Conservation (phyloP, 2,113 vertebrate genomes). For the Stigmatopora argus region DNA sequence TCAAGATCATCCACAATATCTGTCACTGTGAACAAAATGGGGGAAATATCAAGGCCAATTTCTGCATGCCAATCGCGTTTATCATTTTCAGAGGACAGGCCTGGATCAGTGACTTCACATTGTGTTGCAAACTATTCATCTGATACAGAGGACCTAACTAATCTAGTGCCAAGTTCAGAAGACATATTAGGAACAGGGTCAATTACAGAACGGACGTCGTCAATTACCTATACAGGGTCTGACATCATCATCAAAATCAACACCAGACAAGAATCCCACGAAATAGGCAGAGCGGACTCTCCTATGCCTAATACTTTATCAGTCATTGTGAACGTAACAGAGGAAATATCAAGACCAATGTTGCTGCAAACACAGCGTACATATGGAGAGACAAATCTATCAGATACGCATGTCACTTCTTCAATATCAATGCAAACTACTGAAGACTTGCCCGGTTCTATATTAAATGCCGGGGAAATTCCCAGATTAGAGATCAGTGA, state of each 20-base stretch:
- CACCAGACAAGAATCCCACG: constrained; percentile 3
- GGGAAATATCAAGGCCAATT: not conserved
- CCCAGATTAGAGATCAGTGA: not conserved
- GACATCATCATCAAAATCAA: constrained; percentile 6
- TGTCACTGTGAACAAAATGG: not conserved
- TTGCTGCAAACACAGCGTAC: not conserved
- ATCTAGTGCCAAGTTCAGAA: constrained; percentile 3
- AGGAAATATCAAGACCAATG: constrained; percentile 1
- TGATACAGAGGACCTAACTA: not conserved
- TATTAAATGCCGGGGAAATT: not conserved
- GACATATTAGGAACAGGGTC: not conserved
- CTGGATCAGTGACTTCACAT: not conserved
- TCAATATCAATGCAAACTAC: not conserved
- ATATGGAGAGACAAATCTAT: not conserved
- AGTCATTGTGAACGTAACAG: constrained; percentile 1
- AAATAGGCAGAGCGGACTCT: not conserved
- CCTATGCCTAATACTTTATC: not conserved
- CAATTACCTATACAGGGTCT: not conserved
- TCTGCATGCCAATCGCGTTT: not conserved
- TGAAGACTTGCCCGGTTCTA: not conserved
- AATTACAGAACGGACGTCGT: not conserved
- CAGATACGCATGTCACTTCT: not conserved
- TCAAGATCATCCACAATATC: constrained; percentile 4
- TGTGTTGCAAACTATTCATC: not conserved
- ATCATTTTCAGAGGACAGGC: not conserved